Conservation (phyloP, 2,888 invertebrate genomes). For the Diabrotica balteata region DNA sequence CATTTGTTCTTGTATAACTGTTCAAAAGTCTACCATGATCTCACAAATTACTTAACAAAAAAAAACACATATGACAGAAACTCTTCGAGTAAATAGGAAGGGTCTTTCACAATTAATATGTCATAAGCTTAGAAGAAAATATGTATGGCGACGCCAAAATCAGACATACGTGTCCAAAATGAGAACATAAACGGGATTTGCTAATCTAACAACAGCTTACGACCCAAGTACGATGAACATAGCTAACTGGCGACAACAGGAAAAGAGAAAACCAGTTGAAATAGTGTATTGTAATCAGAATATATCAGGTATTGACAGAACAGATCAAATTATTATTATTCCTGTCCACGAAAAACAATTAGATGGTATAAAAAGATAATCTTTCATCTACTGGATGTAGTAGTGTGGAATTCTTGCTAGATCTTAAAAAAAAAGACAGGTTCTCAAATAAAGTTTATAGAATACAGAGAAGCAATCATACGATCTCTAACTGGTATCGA, state of each 20-base stretch:
- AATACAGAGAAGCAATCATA: too few relatives aligned
- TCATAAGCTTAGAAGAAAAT: constrained; percentile 15
- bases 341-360: constrained; percentile 48
- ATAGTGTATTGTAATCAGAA: constrained; percentile 35
- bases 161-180: constrained; percentile 23
- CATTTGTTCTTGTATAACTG: constrained; percentile 12
- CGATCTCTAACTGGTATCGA: too few relatives aligned
- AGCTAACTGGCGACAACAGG: constrained; percentile 4
- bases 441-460: too few relatives aligned
- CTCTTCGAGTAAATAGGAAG: constrained; percentile 15
- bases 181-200: constrained; percentile 6
- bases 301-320: background rate
- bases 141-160: constrained; percentile 17
- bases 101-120: too few relatives aligned
- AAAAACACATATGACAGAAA: constrained; percentile 7
- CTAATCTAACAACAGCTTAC: constrained; percentile 4
- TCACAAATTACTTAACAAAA: constrained; percentile 11
- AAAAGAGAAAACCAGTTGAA: constrained; percentile 9
- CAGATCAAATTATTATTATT: constrained; percentile 51
- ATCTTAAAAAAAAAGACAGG: constrained; percentile 25
- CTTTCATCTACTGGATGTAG: constrained; percentile 41
- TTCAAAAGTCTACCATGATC: constrained; percentile 11
- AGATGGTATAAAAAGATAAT: constrained; percentile 51
- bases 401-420: constrained; percentile 18
- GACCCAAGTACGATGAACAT: constrained; percentile 7